A percentile compares a stretch with the other conserved stretches of the same genome.
Evolutionary conservation across 2,113 vertebrate genomes (phyloP).

Genomic region (Rhinopomastus cyanomelas): DNA sequence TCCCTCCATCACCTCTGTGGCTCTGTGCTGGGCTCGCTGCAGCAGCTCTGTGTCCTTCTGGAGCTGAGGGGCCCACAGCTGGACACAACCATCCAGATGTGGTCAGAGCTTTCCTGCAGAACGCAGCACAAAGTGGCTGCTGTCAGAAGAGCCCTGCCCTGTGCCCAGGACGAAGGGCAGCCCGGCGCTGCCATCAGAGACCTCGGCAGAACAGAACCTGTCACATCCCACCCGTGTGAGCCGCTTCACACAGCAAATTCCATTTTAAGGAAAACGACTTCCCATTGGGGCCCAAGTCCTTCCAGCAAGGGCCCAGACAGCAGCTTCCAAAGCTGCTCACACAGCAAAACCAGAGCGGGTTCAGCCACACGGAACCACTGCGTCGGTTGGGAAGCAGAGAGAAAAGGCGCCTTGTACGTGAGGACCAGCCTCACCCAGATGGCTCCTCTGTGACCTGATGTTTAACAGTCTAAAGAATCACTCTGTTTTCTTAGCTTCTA

Average conservation of each 20-base stretch:
- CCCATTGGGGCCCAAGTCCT: not conserved
- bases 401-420: not conserved
- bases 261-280: not conserved
- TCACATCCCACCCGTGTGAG: not conserved
- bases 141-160: not conserved
- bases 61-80: too few relatives aligned
- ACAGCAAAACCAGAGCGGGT: not conserved
- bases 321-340: not conserved
- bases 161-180: not conserved
- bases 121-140: not conserved
- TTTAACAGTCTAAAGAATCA: not conserved
- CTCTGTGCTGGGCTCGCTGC: too few relatives aligned
- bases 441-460: not conserved
- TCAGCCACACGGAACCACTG: not conserved
- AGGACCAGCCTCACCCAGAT: not conserved
- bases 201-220: conserved; percentile 4
- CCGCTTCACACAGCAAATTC: not conserved
- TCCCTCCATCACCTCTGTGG: too few relatives aligned
- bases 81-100: too few relatives aligned
- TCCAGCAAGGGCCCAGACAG: not conserved
- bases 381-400: not conserved
- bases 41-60: too few relatives aligned
- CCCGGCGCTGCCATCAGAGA: not conserved
- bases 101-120: conserved; percentile 8
- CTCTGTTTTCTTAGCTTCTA: not conserved